A percentile compares a stretch with the other conserved stretches of the same genome.
phyloP scores from a whole-genome alignment of 2,888 invertebrate genomes.

The Papilio demoleus region DNA sequence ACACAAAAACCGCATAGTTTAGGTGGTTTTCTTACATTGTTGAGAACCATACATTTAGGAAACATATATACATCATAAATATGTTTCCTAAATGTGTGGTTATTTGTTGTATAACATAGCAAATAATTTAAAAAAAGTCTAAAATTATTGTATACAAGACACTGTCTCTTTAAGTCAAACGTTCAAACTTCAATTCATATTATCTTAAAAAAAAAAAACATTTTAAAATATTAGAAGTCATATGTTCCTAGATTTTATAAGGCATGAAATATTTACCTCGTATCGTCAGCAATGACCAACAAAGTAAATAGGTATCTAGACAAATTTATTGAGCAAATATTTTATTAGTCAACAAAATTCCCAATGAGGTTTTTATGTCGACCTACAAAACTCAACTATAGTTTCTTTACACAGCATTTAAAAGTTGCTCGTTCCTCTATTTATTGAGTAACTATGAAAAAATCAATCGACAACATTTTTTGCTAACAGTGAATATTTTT shows the following conservation, averaged over 20 bases:
- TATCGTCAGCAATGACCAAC: conserved; percentile 23
- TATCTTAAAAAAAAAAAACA: no score
- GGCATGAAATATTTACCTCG: conserved; percentile 25
- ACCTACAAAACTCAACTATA: conserved; percentile 30
- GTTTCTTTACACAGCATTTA: conserved; percentile 10
- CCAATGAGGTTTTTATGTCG: conserved; percentile 29
- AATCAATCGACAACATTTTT: neutral
- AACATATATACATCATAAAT: no score
- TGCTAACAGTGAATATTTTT: neutral
- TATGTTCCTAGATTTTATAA: conserved; percentile 22
- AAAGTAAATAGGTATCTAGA: conserved; percentile 25
- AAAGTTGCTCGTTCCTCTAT: conserved; percentile 16
- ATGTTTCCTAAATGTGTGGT: no score
- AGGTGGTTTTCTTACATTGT: no score
- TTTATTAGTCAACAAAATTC: conserved; percentile 38
- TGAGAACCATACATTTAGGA: no score
- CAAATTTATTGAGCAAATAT: conserved; percentile 26
- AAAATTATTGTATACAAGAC: no score
- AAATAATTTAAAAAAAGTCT: no score
- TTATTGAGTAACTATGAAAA: neutral
- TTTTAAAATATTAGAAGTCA: no score
- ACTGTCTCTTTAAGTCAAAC: no score
- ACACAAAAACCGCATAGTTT: no score
- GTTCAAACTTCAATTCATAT: no score
- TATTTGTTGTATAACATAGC: no score